Conservation (phyloP, 2,113 vertebrate genomes). For the Glaucidium brasilianum region DNA sequence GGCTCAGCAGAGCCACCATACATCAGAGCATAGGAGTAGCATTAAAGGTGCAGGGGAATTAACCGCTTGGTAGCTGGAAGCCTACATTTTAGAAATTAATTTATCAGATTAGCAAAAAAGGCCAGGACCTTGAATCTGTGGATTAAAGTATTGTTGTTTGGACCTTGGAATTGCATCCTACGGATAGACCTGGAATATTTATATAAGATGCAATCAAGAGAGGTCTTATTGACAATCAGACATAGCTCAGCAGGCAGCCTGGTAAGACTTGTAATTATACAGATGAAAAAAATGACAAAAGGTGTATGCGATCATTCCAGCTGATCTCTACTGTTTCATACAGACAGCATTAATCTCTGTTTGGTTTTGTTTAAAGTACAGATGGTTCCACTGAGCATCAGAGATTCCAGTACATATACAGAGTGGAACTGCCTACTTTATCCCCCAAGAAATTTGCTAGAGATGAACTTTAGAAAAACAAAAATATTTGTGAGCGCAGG, state of each 20-base stretch:
- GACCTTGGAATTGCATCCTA: neutral
- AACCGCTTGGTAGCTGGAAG: neutral
- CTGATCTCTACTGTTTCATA: neutral
- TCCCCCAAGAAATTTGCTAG: neutral
- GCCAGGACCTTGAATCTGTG: neutral
- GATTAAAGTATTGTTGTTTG: neutral
- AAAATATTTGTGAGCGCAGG: neutral
- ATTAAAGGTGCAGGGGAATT: neutral
- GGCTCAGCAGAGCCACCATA: neutral
- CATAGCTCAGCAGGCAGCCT: conserved; percentile 24
- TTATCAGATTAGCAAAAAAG: neutral
- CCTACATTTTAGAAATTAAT: neutral
- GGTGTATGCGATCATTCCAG: neutral
- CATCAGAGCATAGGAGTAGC: neutral
- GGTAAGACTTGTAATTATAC: conserved; percentile 20
- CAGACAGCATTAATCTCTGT: neutral
- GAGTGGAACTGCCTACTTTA: neutral
- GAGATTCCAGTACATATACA: neutral
- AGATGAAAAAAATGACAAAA: neutral
- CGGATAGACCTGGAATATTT: conserved; percentile 22
- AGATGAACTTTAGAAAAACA: neutral
- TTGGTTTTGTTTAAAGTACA: neutral
- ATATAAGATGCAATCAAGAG: conserved; percentile 23
- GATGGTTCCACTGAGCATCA: neutral
- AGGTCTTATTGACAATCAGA: conserved; percentile 43